phyloP scores from a whole-genome alignment of 2,113 vertebrate genomes.

The Platysteira castanea region DNA sequence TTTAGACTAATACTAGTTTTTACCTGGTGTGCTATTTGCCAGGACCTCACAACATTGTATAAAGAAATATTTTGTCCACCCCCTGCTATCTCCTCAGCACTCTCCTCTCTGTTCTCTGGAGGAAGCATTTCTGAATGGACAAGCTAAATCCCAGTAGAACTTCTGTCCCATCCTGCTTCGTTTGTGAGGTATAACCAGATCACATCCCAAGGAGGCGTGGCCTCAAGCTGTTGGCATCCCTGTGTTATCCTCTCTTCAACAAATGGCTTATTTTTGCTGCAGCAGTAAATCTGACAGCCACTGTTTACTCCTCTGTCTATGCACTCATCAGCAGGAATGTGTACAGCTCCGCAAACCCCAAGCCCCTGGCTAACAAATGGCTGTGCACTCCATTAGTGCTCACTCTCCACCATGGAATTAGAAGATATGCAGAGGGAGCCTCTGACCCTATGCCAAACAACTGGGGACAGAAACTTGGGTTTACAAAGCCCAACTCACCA shows the following conservation, averaged over 20 bases:
- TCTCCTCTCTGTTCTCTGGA: background rate
- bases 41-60: background rate
- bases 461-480: background rate
- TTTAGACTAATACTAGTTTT: background rate
- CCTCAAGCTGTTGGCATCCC: constrained; percentile 5
- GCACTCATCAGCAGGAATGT: background rate
- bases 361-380: constrained; percentile 21
- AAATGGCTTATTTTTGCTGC: constrained; percentile 51
- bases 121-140: background rate
- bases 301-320: constrained; percentile 41
- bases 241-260: background rate
- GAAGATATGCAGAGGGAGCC: background rate
- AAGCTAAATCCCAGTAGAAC: background rate
- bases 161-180: background rate
- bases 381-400: background rate
- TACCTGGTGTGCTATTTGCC: background rate
- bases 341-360: background rate
- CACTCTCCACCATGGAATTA: background rate
- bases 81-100: background rate
- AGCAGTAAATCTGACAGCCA: constrained; percentile 35
- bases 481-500: background rate
- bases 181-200: background rate
- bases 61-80: background rate
- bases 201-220: background rate
- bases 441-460: background rate